A percentile compares a stretch with the other conserved stretches of the same genome.
These are phyloP conservation scores for Steinernema feltiae DNA, from an alignment of 1,140 invertebrate genomes.

Conservation along the genomic window DNA sequence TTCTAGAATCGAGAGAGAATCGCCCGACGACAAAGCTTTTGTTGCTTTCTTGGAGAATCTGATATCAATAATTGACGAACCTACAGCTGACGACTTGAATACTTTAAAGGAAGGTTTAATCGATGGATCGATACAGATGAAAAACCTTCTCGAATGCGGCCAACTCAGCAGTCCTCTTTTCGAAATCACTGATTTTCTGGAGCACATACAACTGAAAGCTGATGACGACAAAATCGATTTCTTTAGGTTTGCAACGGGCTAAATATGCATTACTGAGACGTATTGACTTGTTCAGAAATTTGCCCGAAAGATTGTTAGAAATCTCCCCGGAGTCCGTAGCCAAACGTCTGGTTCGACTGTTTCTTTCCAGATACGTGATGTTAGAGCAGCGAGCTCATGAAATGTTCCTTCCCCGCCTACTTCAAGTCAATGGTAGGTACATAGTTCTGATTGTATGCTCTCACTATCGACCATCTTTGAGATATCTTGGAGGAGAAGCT, in stretches of 20 bases:
- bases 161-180: background rate
- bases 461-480: background rate
- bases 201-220: background rate
- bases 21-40: background rate
- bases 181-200: conserved; percentile 1
- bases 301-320: background rate
- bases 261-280: background rate
- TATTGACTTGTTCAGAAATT: background rate
- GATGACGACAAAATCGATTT: background rate
- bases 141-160: background rate
- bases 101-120: background rate
- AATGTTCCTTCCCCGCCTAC: background rate
- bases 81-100: background rate
- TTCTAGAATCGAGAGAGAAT: background rate
- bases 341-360: background rate
- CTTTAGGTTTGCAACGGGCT: background rate
- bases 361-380: background rate
- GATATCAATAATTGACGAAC: background rate
- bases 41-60: background rate
- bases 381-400: background rate
- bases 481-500: background rate
- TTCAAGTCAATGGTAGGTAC: background rate
- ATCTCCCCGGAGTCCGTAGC: background rate
- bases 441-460: background rate
- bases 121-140: background rate